Conservation (phyloP, 2,113 vertebrate genomes). For the Jaculus jaculus region DNA sequence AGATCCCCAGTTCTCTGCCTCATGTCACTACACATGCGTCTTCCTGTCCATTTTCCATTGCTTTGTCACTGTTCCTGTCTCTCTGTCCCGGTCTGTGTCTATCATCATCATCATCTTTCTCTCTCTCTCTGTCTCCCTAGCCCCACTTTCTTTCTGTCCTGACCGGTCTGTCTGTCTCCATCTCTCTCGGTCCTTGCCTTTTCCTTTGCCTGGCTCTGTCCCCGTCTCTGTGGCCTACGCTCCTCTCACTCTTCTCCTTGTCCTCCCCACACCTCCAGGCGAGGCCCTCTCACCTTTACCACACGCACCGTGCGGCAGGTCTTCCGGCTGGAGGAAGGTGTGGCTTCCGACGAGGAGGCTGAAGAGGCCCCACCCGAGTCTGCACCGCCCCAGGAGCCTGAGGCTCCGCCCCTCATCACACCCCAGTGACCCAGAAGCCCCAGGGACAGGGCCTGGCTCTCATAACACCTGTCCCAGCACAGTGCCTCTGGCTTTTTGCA, state of each 20-base stretch:
- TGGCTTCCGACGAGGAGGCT: constrained; percentile 74
- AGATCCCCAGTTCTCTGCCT: background rate
- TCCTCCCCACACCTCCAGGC: constrained; percentile 66
- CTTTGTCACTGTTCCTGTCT: too few relatives aligned
- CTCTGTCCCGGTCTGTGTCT: background rate
- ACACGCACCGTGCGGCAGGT: constrained; percentile 82
- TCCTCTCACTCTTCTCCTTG: background rate
- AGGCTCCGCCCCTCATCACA: background rate
- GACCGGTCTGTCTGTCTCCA: background rate
- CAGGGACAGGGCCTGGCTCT: background rate
- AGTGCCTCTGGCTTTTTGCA: constrained; percentile 22
- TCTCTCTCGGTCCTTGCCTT: background rate
- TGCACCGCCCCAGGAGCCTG: background rate
- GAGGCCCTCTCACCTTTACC: constrained; percentile 81
- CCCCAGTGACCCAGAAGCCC: constrained; percentile 69
- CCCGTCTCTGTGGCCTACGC: too few relatives aligned
- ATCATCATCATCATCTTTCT: too few relatives aligned
- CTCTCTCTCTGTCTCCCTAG: rapidly evolving
- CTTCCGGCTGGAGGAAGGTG: constrained; percentile 82
- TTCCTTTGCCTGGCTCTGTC: background rate
- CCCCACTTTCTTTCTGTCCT: background rate
- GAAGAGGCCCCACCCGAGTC: constrained; percentile 58
- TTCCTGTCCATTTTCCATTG: background rate
- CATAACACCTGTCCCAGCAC: background rate
- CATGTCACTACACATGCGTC: background rate